Base-by-base conservation (phyloP, 2,888 invertebrate species). In the Stomorhina lunata region DNA sequence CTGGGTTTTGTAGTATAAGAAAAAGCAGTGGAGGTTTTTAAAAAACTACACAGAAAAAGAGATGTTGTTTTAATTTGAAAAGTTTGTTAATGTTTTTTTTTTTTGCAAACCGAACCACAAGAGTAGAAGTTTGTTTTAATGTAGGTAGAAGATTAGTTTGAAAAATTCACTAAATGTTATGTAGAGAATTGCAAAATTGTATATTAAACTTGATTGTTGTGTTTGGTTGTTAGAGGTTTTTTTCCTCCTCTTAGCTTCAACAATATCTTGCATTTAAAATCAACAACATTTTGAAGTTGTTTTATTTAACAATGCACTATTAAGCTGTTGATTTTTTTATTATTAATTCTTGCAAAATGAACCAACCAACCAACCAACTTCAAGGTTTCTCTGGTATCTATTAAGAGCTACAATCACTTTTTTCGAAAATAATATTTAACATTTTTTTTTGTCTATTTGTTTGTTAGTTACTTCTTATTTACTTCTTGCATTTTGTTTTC, bases 401-500 rank as follows among this genome's bases (percentile, higher is more conserved):
- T 76, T 72, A 66, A 32, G 15, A 81, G 72, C 66, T 78, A 81
- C 81, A 81, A 81, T 81, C 81, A 73, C 81, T 81, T 81, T 80
- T 76, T 81, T 71, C 53, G 72, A 68, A 45, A 77, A 66, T 12
- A 66, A 37, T 77, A 71, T 71, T 71, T 72, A 50, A 50, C 37
- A 50, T n/a, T 45, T 65, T 80, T 48, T 61, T 48, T 48, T 29
- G 15, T 59, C 22, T 25, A 69, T n/a, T 69, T 69, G 20, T 50
- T 32, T 59, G 22, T 50, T 29, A 15, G 17, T 68, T 9, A 15
- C 10, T n/a, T 40, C 22, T 9, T 55, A 37, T 63, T 63, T 63
- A 40, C 34, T 50, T 48, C 25, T 69, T 71, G n/a, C 17, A 20
- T 55, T 10, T 9, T 34, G 45, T 32, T 32, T 55, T 55, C n/a